These are phyloP conservation scores for Helleia helle DNA, from an alignment of 2,888 invertebrate genomes.

Conservation along the genomic window DNA sequence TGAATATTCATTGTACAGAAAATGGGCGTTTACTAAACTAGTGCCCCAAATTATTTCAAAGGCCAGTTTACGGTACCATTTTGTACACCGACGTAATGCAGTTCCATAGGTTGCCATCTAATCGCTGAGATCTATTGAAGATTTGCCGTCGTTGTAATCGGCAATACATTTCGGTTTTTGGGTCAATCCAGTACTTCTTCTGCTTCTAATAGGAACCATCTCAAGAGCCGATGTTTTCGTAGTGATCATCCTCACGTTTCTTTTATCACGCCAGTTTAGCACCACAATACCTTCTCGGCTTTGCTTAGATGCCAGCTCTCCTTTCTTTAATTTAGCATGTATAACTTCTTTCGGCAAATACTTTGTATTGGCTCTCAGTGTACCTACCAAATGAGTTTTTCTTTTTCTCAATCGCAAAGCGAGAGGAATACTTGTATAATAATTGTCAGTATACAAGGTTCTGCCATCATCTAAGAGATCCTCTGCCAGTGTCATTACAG, in stretches of 20 bases:
- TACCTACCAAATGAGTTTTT: no score
- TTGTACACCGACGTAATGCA: conserved; percentile 17
- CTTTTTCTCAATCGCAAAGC: conserved; percentile 15
- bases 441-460: conserved; percentile 23
- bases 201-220: neutral
- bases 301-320: conserved; percentile 18
- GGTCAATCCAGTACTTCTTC: neutral
- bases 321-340: conserved; percentile 15
- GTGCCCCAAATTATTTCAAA: conserved; percentile 17
- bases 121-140: conserved; percentile 19
- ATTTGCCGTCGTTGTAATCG: conserved; percentile 15
- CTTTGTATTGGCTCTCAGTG: no score
- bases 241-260: conserved; percentile 8
- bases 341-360: conserved; percentile 18
- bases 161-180: conserved; percentile 14
- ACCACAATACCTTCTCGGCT: conserved; percentile 17
- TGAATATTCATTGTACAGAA: conserved; percentile 5
- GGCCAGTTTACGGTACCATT: conserved; percentile 17
- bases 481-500: conserved; percentile 15
- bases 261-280: conserved; percentile 21
- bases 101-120: conserved; percentile 21
- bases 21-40: conserved; percentile 16
- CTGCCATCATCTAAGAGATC: conserved; percentile 16
- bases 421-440: conserved; percentile 20
- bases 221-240: neutral